Evolutionary conservation across 2,113 vertebrate species (phyloP), one percentile per base, ranked within the genome.

Genomic region (Tinamus guttatus): DNA sequence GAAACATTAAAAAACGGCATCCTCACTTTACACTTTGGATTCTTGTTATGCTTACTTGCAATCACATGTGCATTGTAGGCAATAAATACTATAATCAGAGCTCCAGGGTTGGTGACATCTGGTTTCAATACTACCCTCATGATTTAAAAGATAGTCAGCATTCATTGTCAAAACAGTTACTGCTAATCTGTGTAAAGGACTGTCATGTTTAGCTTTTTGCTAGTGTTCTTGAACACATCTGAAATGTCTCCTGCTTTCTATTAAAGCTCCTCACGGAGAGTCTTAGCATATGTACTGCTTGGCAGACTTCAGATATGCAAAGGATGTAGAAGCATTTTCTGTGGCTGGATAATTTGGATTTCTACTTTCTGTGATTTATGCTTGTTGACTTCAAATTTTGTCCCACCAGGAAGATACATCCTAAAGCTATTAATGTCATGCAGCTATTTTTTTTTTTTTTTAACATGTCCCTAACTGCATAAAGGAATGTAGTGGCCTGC

Each of bases 401-500:
- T 30, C 85, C 79, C 80, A 54, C n/a, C 68, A 36, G 30, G 41
- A 51, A 64, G 24, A 52, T 83, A 73, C 81, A 74, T 49, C 89
- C 80, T 30, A 85, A 65, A 24, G n/a, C 88, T 87, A 51, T 51
- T 89, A 81, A 71, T 63, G 79, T 58, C 91, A 80, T 85, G 63
- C 87, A 69, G 32, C 96, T 58, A 51, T 85, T 54, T 54, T 19
- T 47, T 47, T 47, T 19, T 47, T 47, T 47, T 47, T 85, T 91
- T 76, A 5, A 67, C 71, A 54, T 36, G 86, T 90, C 45, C 90
- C 49, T 64, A 59, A 8, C 52, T 4, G 16, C 90, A 27, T 60
- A 63, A 67, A 76, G 81, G 20, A 65, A 49, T 52, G 75, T 64
- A 93, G 81, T 82, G 58, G 32, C 91, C 89, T 92, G 81, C 68